These are phyloP conservation scores for Penaeus vannamei DNA, from an alignment of 1,140 invertebrate genomes.

Conservation along the genomic window DNA sequence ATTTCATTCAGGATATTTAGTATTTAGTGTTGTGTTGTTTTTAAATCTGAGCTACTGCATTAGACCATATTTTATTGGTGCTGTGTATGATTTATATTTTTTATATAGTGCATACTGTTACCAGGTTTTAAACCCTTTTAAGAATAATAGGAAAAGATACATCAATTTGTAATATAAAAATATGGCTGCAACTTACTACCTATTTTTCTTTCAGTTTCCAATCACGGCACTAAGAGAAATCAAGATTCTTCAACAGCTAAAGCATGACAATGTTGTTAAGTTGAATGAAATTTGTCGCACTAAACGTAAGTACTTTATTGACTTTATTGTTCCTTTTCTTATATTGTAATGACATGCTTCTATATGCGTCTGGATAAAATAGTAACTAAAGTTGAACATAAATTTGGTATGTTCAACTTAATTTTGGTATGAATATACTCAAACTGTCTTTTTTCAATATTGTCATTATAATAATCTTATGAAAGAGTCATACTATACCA, in stretches of 20 bases:
- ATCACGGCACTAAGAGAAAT: constrained; percentile 98
- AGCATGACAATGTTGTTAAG: constrained; percentile 98
- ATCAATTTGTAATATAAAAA: not conserved
- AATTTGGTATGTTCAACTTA: not conserved
- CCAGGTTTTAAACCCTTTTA: not conserved
- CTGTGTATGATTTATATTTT: too few species aligned
- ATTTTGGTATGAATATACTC: too few species aligned
- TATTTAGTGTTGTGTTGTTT: too few species aligned
- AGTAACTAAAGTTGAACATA: too few species aligned
- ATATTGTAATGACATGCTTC: not conserved
- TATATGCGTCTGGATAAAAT: too few species aligned
- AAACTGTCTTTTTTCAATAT: constrained; percentile 17
- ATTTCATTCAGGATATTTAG: too few species aligned
- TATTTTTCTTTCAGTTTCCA: constrained; percentile 85
- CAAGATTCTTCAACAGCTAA: constrained; percentile 94
- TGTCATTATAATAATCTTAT: too few species aligned
- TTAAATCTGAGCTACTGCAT: too few species aligned
- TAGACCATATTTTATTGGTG: too few species aligned
- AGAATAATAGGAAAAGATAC: not conserved
- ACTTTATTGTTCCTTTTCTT: not conserved
- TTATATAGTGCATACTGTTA: not conserved
- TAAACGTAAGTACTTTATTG: constrained; percentile 61
- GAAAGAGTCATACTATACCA: not conserved
- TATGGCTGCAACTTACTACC: constrained; percentile 36
- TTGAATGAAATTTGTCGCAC: constrained; percentile 77